Base-by-base conservation (phyloP, 2,797 vertebrate genomes). In the Morus bassanus region DNA sequence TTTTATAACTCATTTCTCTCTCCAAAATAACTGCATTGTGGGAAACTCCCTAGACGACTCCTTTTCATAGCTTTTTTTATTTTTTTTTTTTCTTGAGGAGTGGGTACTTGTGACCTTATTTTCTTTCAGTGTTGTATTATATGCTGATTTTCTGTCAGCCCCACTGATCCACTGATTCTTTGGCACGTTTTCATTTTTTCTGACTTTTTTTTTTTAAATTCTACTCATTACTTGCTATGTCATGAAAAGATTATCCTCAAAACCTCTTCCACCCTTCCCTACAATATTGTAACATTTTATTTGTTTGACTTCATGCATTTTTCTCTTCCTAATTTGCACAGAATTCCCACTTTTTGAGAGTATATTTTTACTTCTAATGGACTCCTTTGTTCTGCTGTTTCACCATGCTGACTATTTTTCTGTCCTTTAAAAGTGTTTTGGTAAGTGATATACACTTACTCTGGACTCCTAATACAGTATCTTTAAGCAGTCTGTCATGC, bases 401-500 rank as follows among this genome's bases (percentile, higher is more conserved):
- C 30, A 8, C 56, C 18, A 41, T 78, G 69, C 43, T 81, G 31
- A 37, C 24, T 95, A 30, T 53, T 75, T 89, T 93, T 91, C 57
- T 78, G 33, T 74, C 85, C 57, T 84, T 94, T 88, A 48, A 57
- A 91, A 94, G 73, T 1, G 3, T 75, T 94, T 94, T 90, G 84
- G 82, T 68, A 74, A 86, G 83, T 61, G 57, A n/a, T 86, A 75
- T 93, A 84, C 83, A 59, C 73, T 94, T 96, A 91, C 91, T 84
- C 48, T 75, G 61, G 88, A 57, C 9, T 86, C 80, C 69, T 41
- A 78, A 57, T 91, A 84, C 39, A 90, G 76, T 54, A 68, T 61
- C 76, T 91, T 73, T 57, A 78, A 43, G 21, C 57, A 75, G 57
- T 57, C 37, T 94, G 85, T 83, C 57, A 81, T 57, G 41, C 17